Conservation (phyloP, 2,888 invertebrate genomes). For the Drosophila lacicola region DNA sequence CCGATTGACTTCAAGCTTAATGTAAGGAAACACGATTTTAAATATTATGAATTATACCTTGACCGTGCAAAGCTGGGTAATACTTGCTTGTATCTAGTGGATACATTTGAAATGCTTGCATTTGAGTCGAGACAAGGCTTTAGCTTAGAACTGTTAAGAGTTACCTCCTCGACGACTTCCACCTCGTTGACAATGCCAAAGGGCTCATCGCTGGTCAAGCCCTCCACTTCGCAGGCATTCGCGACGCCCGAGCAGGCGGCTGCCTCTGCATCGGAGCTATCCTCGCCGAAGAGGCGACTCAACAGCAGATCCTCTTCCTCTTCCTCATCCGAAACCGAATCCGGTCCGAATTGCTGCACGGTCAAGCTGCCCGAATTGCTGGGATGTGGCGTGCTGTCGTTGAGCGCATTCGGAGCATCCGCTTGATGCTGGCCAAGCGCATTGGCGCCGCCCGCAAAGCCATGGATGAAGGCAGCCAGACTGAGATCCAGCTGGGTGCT, state of each 20-base stretch:
- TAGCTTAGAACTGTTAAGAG: slow-evolving; percentile 4
- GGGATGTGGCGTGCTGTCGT: slow-evolving; percentile 81
- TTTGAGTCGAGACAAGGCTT: neutral
- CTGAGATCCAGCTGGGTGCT: slow-evolving; percentile 71
- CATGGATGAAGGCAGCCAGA: slow-evolving; percentile 72
- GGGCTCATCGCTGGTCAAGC: slow-evolving; percentile 57
- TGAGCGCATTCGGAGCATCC: slow-evolving; percentile 64
- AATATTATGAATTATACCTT: neutral
- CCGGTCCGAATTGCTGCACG: slow-evolving; percentile 59
- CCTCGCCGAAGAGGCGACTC: slow-evolving; percentile 48
- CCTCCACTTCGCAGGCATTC: slow-evolving; percentile 68
- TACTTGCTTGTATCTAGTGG: neutral
- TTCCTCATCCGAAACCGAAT: slow-evolving; percentile 49
- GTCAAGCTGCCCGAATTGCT: slow-evolving; percentile 64
- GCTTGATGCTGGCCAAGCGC: slow-evolving; percentile 15
- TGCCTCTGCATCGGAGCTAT: slow-evolving; percentile 54
- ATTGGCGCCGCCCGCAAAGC: slow-evolving; percentile 49
- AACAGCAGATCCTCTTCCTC: slow-evolving; percentile 52
- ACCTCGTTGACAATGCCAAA: slow-evolving; percentile 69
- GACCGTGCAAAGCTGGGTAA: neutral
- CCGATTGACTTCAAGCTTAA: too few species aligned
- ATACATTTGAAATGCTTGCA: neutral
- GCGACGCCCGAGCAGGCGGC: slow-evolving; percentile 36
- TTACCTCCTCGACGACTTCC: slow-evolving; percentile 81
- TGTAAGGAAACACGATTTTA: neutral